These are phyloP conservation scores for Trididemnum clinides DNA, from an alignment of 23 tunicate species.

Conservation along the genomic window DNA sequence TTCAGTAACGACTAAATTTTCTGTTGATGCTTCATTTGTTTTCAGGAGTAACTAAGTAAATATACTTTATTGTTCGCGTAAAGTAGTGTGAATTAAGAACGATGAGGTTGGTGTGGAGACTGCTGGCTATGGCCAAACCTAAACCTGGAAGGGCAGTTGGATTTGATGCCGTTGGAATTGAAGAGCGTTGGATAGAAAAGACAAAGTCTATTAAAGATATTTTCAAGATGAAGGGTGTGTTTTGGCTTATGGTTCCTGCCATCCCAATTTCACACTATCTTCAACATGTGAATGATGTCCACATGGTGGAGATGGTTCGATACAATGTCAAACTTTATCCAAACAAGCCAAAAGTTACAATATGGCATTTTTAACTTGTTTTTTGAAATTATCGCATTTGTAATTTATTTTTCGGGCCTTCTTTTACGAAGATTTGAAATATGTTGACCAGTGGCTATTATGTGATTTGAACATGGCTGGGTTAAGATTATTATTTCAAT, in stretches of 20 bases:
- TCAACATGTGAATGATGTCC: constrained; percentile 54
- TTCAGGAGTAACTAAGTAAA: too few relatives aligned
- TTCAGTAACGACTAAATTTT: too few relatives aligned
- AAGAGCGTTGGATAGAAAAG: background rate
- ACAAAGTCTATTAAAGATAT: background rate
- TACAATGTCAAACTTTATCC: constrained; percentile 64
- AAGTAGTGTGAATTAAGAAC: too few relatives aligned
- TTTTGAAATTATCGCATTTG: too few relatives aligned
- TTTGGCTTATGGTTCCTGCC: background rate
- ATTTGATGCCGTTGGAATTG: background rate
- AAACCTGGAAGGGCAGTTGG: background rate
- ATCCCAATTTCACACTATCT: constrained; percentile 9
- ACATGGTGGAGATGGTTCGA: constrained; percentile 36
- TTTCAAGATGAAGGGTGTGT: background rate
- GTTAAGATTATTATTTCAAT: too few relatives aligned
- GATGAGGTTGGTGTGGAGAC: too few relatives aligned
- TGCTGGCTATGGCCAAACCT: background rate
- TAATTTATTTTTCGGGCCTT: background rate
- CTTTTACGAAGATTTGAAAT: background rate
- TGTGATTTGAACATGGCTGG: background rate
- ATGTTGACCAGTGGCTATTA: background rate
- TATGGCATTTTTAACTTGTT: constrained; percentile 21
- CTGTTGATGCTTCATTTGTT: too few relatives aligned
- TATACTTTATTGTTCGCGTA: too few relatives aligned
- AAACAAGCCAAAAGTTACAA: constrained; percentile 23